These are phyloP conservation scores for Kryptopterus vitreolus DNA, from an alignment of 2,797 vertebrate species.

Conservation along the genomic window DNA sequence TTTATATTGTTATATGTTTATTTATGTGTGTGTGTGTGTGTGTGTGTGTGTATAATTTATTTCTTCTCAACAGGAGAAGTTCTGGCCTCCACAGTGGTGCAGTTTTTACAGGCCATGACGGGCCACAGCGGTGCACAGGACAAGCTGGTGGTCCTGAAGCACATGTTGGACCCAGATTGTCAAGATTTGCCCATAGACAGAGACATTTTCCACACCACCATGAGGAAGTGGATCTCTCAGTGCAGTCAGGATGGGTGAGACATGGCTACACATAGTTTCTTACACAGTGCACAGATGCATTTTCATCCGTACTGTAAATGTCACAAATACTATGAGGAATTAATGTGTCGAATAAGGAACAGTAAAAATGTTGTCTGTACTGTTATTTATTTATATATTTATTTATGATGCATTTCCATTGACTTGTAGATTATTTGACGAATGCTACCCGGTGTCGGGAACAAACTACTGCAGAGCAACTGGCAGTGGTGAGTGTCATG, in stretches of 20 bases:
- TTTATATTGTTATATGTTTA: no score
- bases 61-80: conserved; percentile 65
- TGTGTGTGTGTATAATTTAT: neutral
- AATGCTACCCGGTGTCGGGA: conserved; percentile 53
- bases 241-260: conserved; percentile 71
- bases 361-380: neutral
- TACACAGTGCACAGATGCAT: no score
- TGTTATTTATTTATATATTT: neutral
- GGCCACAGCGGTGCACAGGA: conserved; percentile 68
- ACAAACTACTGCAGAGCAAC: conserved; percentile 56
- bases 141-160: conserved; percentile 60
- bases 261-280: neutral
- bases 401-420: conserved; percentile 22
- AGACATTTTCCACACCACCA: conserved; percentile 69
- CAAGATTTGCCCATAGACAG: conserved; percentile 67
- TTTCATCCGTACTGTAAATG: neutral
- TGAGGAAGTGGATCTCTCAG: conserved; percentile 74
- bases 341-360: neutral
- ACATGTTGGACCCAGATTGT: conserved; percentile 67
- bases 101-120: conserved; percentile 72
- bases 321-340: neutral
- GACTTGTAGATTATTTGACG: conserved; percentile 63
- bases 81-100: conserved; percentile 67
- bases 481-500: conserved; percentile 62
- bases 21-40: no score